These are phyloP conservation scores for Perca flavescens DNA, from an alignment of 2,113 vertebrate species.

Conservation along the genomic window DNA sequence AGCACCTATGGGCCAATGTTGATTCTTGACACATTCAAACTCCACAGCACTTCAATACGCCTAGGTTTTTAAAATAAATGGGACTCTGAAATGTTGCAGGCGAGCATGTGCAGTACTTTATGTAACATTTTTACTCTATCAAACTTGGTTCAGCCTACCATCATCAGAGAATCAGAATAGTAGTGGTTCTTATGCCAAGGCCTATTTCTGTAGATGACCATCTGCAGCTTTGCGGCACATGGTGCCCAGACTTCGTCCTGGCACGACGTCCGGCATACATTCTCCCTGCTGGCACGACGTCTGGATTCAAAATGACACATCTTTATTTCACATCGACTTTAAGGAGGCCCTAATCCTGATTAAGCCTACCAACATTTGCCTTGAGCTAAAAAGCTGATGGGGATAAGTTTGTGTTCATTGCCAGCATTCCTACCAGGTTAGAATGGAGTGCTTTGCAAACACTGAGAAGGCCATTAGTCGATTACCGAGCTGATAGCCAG, in stretches of 20 bases:
- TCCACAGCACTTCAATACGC: slow-evolving; percentile 10
- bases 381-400: slow-evolving; percentile 44
- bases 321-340: slow-evolving; percentile 62
- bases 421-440: slow-evolving; percentile 40
- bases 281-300: slow-evolving; percentile 46
- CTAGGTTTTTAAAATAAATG: neutral
- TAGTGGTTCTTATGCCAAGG: slow-evolving; percentile 38
- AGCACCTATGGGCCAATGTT: slow-evolving; percentile 20
- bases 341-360: slow-evolving; percentile 60
- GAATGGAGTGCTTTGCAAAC: slow-evolving; percentile 39
- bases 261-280: slow-evolving; percentile 49
- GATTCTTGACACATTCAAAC: slow-evolving; percentile 29
- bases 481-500: slow-evolving; percentile 31
- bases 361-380: slow-evolving; percentile 55
- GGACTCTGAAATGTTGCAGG: slow-evolving; percentile 32
- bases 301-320: slow-evolving; percentile 68
- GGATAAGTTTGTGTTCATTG: slow-evolving; percentile 46
- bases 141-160: slow-evolving; percentile 40
- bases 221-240: slow-evolving; percentile 64
- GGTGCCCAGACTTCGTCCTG: slow-evolving; percentile 59
- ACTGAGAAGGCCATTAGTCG: slow-evolving; percentile 32
- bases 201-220: slow-evolving; percentile 75
- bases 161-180: slow-evolving; percentile 57
- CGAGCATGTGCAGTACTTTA: slow-evolving; percentile 10
- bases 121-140: slow-evolving; percentile 38